Base-by-base conservation (phyloP, 1,140 invertebrate genomes). In the Bombus consobrinus region DNA sequence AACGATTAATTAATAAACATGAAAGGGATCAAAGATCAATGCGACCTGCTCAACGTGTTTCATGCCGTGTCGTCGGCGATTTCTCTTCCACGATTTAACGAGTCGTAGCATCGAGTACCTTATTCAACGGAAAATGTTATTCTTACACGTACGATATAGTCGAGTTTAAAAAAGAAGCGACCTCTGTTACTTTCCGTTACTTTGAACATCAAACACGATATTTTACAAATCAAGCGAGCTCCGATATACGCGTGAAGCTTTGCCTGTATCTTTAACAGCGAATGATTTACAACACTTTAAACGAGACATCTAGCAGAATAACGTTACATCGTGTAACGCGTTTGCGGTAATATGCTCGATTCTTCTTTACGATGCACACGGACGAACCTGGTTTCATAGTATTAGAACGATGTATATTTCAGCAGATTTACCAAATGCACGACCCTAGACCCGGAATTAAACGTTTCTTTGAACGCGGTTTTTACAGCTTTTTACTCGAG, bases 11-110 rank as follows among this genome's bases (percentile, higher is more conserved):
- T 53, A 25, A 34, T 81, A 81, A 68, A 57, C 78, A 81, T 57
- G 77, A 79, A 66, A 75, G 12, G 62, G 78, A 81, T 81, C 78
- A 71, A 71, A 80, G 66, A 80, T 80, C 78, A 81, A 53, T 41
- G 66, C 34, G 66, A 81, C 34, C 66, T 71, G 66, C 28, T 66
- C 62, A 57, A 28, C 78, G 32, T 9, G 34, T 22, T 53, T 13
- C 43, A n/a, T 75, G 43, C 47, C 25, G 41, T 22, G 18, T 53
- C 47, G 47, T 53, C 5, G 39, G 22, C 18, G 12, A 9, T 32
- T 43, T 66, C 64, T 15, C n/a, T 34, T 32, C 13, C n/a, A 66
- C 6, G 32, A 66, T 18, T 34, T 15, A 69, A 34, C n/a, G 37
- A 28, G 22, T 1, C 39, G 39, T n/a, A 39, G 1, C 28, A 28